Base-by-base conservation (phyloP, 2,888 invertebrate species). In the Anthophora plumipes region DNA sequence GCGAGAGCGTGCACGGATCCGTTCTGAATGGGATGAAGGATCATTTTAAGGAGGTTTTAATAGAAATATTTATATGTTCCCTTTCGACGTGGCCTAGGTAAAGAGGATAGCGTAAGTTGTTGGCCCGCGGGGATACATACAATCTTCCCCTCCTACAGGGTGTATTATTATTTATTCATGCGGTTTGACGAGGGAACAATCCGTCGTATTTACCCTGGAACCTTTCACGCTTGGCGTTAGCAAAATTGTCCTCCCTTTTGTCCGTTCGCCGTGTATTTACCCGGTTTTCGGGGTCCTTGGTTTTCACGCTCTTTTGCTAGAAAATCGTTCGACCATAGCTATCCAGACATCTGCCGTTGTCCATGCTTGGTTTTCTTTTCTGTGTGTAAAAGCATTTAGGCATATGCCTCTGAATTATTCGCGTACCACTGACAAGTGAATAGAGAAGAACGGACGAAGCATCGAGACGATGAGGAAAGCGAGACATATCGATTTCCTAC, bases 111-210 rank as follows among this genome's bases (percentile, higher is more conserved):
- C 63, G 52, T 70, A 39, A 79, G 41, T 25, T 55, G 61, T 31
- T 31, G 31, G n/a, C n/a, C 70, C 50, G 77, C 59, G 68, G 61
- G 54, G 55, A 70, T 43, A 70, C 59, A 70, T 31, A 55, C 50
- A 59, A 70, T 71, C n/a, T n/a, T n/a, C 75, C 84, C 85, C 75
- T 80, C 85, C 73, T 57, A 63, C 71, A 74, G 79, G 81, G 77
- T 61, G 73, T 80, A 86, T 91, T 91, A 91, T 92, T 92, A 92
- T 89, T 92, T 90, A 92, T 92, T 92, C 92, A 92, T 91, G 91
- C 89, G 88, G 88, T 89, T 91, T 91, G 92, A 91, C 91, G 90
- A 91, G 89, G 89, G 91, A 92, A 92, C 92, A 92, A 92, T 92
- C 87, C 87, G 76, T 73, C 77, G 87, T 88, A 87, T 88, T 88